Percentiles rank a stretch among this genome's conserved stretches.
These are phyloP conservation scores for Trinectes maculatus DNA, from an alignment of 2,113 vertebrate genomes.

Conservation along the genomic window DNA sequence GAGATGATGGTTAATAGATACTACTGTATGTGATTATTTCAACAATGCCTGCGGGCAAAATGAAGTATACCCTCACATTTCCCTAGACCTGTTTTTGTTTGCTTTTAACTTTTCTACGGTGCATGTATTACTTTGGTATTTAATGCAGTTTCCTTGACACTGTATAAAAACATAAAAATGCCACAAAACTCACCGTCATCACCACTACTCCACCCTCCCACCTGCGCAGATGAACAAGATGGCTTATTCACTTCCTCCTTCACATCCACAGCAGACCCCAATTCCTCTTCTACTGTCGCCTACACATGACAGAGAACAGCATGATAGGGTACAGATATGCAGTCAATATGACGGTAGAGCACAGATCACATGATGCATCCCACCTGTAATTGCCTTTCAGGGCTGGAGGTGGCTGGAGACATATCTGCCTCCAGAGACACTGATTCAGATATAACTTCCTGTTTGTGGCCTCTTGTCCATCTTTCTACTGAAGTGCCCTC, in stretches of 20 bases:
- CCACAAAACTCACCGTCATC: conserved; percentile 35
- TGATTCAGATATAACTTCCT: conserved; percentile 19
- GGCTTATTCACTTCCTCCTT: conserved; percentile 48
- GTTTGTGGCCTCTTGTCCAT: conserved; percentile 48
- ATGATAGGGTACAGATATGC: not conserved
- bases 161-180: too few relatives aligned
- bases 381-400: conserved; percentile 44
- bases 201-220: conserved; percentile 32
- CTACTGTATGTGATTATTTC: too few relatives aligned
- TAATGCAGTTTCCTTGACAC: too few relatives aligned
- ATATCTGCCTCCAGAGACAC: not conserved
- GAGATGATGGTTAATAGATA: too few relatives aligned
- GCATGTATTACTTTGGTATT: too few relatives aligned
- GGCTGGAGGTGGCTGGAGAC: not conserved
- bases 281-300: conserved; percentile 23
- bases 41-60: too few relatives aligned
- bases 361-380: not conserved
- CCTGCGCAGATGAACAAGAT: conserved; percentile 33
- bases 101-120: too few relatives aligned
- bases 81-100: too few relatives aligned
- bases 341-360: not conserved
- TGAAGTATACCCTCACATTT: too few relatives aligned
- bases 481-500: conserved; percentile 46
- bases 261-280: conserved; percentile 26
- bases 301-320: conserved; percentile 11